A percentile compares a stretch with the other conserved stretches of the same genome.
Evolutionary conservation across 2,113 vertebrate genomes (phyloP).

Genomic region (Taxidea taxus): DNA sequence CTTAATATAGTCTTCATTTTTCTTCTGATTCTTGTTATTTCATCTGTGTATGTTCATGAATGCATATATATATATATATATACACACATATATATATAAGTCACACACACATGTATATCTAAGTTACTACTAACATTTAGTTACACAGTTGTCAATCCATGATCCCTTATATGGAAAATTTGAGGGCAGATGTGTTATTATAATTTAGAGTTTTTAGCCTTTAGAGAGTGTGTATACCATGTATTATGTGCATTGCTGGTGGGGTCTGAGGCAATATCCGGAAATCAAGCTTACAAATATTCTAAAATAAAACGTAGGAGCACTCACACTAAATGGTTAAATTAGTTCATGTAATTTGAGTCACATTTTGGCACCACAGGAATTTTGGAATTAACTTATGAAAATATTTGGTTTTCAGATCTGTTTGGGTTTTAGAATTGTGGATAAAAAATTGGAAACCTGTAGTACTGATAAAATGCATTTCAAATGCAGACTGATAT

Average conservation of each 20-base stretch:
- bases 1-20: background rate
- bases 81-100: background rate
- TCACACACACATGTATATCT: background rate
- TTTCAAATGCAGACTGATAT: background rate
- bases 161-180: background rate
- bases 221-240: background rate
- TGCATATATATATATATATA: background rate
- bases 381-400: background rate
- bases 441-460: background rate
- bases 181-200: background rate
- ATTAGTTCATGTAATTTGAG: background rate
- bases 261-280: background rate
- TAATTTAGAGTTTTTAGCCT: background rate
- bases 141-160: background rate
- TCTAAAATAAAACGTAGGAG: constrained; percentile 14
- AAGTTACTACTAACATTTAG: background rate
- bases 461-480: background rate
- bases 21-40: background rate
- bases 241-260: background rate
- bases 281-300: background rate
- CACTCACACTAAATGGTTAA: background rate
- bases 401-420: constrained; percentile 10
- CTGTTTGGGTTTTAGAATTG: background rate
- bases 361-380: background rate
- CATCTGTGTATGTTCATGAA: background rate